Evolutionary conservation across 1,140 invertebrate species (phyloP).

Genomic region (Amyelois transitella): DNA sequence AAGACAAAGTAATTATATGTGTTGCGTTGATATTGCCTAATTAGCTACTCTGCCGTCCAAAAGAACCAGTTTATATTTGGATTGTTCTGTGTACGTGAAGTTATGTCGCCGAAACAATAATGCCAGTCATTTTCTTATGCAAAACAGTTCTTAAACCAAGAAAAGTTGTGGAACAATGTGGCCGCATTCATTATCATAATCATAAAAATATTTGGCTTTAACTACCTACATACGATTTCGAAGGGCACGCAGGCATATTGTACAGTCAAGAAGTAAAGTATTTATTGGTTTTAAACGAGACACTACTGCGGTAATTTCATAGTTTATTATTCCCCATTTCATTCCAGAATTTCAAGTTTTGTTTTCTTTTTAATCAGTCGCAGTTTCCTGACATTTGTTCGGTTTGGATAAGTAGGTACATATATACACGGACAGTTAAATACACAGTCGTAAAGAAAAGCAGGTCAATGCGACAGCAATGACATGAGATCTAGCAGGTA

Average conservation of each 20-base stretch:
- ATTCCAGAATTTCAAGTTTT: no score
- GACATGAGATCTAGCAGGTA: not conserved
- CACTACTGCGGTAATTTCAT: no score
- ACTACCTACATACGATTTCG: not conserved
- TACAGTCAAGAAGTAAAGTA: no score
- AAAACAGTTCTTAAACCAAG: slow-evolving; percentile 9
- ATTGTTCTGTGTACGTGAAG: not conserved
- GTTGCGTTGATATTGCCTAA: not conserved
- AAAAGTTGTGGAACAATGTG: slow-evolving; percentile 10
- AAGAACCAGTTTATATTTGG: not conserved
- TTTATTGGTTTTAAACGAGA: no score
- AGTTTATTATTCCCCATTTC: no score
- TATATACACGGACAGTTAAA: not conserved
- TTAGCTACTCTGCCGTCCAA: not conserved
- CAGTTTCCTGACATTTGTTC: not conserved
- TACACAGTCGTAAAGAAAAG: not conserved
- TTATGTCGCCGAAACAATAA: not conserved
- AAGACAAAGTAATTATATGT: no score
- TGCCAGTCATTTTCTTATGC: slow-evolving; percentile 15
- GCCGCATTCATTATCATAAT: slow-evolving; percentile 17
- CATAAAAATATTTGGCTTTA: slow-evolving; percentile 3
- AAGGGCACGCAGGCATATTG: no score
- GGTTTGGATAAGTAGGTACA: not conserved
- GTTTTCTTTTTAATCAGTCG: no score
- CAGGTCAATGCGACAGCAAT: not conserved